Conservation (phyloP, 2,888 invertebrate genomes). For the Phoenoteleia sp. region DNA sequence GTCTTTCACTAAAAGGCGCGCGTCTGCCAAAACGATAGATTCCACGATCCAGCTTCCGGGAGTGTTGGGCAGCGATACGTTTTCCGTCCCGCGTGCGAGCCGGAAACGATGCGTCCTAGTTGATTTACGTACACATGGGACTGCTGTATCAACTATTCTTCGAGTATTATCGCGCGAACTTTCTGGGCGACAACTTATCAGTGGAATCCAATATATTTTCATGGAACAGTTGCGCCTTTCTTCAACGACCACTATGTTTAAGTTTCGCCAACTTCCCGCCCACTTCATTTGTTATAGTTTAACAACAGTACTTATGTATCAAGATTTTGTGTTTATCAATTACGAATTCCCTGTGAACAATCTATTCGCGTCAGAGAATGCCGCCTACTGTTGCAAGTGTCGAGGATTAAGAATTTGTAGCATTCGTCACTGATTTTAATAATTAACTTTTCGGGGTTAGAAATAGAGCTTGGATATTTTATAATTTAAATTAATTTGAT, state of each 20-base stretch:
- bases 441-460: too few relatives aligned
- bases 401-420: too few relatives aligned
- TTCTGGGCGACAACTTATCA: slow-evolving; percentile 61
- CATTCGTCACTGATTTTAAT: too few relatives aligned
- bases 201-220: slow-evolving; percentile 56
- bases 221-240: slow-evolving; percentile 34
- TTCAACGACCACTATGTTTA: slow-evolving; percentile 17
- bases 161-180: slow-evolving; percentile 62
- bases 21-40: slow-evolving; percentile 77
- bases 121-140: slow-evolving; percentile 78
- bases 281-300: slow-evolving; percentile 51
- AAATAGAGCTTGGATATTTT: too few relatives aligned
- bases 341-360: slow-evolving; percentile 3
- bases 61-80: slow-evolving; percentile 71
- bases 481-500: too few relatives aligned
- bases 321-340: slow-evolving; percentile 30
- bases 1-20: slow-evolving; percentile 55
- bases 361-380: slow-evolving; percentile 23
- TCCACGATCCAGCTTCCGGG: slow-evolving; percentile 76
- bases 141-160: slow-evolving; percentile 60
- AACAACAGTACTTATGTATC: slow-evolving; percentile 19
- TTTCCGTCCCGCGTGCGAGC: slow-evolving; percentile 73
- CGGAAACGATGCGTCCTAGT: slow-evolving; percentile 81
- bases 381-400: too few relatives aligned
- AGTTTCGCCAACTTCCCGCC: slow-evolving; percentile 42